Percentiles rank a stretch among this genome's conserved stretches.
Conservation (phyloP, 2,113 vertebrate species). For the Manacus vitellinus region DNA sequence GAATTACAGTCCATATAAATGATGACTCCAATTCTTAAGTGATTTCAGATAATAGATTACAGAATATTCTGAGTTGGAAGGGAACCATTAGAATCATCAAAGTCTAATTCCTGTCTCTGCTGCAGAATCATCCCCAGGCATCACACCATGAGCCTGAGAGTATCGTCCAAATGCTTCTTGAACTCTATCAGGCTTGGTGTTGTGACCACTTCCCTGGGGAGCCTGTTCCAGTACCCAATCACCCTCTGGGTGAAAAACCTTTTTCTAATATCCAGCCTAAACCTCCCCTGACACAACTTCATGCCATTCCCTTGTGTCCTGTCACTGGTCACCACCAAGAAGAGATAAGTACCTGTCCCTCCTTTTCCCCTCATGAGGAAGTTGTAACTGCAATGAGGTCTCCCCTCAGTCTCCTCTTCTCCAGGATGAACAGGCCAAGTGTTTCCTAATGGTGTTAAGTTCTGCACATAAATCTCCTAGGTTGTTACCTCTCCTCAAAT, state of each 20-base stretch:
- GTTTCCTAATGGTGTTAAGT: background rate
- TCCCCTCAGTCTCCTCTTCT: background rate
- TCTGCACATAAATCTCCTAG: background rate
- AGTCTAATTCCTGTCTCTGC: background rate
- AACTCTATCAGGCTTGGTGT: background rate
- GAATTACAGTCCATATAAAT: background rate
- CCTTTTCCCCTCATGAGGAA: rapidly evolving
- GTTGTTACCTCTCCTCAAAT: background rate
- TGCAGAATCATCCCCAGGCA: background rate
- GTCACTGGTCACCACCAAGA: background rate
- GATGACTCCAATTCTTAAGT: background rate
- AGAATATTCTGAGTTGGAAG: background rate
- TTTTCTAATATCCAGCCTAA: background rate
- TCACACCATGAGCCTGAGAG: rapidly evolving
- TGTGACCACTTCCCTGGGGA: background rate
- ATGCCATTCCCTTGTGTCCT: background rate
- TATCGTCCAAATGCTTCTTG: background rate
- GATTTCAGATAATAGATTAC: background rate
- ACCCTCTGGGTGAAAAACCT: background rate
- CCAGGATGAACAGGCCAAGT: background rate
- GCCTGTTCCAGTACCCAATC: rapidly evolving
- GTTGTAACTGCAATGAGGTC: background rate
- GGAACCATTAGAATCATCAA: background rate
- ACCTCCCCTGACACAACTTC: background rate
- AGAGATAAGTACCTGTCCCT: rapidly evolving